These are phyloP conservation scores for Apantesis nais DNA, from an alignment of 2,888 invertebrate genomes.

Conservation along the genomic window DNA sequence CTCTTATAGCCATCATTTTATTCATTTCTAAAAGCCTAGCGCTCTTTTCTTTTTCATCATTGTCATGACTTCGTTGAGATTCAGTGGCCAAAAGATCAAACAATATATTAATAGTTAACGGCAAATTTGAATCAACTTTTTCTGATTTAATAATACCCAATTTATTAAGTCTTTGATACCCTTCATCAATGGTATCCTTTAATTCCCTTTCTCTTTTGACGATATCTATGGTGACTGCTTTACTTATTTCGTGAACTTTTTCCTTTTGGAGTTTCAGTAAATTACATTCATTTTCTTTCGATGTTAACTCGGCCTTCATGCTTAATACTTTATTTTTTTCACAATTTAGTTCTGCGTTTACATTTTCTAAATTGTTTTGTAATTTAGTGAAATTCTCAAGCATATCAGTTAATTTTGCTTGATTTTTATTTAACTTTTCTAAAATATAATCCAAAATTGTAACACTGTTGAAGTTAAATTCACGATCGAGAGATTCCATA, in stretches of 20 bases:
- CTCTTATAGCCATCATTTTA: conserved; percentile 49
- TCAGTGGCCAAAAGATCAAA: conserved; percentile 57
- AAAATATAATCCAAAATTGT: conserved; percentile 61
- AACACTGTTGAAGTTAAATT: conserved; percentile 59
- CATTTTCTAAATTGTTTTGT: conserved; percentile 53
- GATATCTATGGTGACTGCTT: conserved; percentile 71
- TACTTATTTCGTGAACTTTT: conserved; percentile 68
- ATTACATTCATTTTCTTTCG: conserved; percentile 67
- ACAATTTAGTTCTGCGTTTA: conserved; percentile 55
- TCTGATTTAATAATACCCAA: conserved; percentile 53
- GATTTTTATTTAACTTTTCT: conserved; percentile 53
- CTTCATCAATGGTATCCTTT: conserved; percentile 53
- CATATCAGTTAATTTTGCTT: conserved; percentile 52
- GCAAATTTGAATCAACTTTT: conserved; percentile 52
- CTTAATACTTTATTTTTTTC: conserved; percentile 59
- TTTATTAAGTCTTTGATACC: conserved; percentile 58
- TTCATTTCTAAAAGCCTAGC: conserved; percentile 52
- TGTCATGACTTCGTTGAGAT: conserved; percentile 31
- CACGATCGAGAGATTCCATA: conserved; percentile 61
- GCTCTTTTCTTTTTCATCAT: conserved; percentile 49
- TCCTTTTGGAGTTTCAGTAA: conserved; percentile 67
- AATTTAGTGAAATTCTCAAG: conserved; percentile 54
- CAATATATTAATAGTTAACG: conserved; percentile 53
- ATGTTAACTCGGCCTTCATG: conserved; percentile 59
- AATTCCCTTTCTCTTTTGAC: conserved; percentile 66